phyloP scores from a whole-genome alignment of 2,888 invertebrate genomes.

The Folsomia manolachei region DNA sequence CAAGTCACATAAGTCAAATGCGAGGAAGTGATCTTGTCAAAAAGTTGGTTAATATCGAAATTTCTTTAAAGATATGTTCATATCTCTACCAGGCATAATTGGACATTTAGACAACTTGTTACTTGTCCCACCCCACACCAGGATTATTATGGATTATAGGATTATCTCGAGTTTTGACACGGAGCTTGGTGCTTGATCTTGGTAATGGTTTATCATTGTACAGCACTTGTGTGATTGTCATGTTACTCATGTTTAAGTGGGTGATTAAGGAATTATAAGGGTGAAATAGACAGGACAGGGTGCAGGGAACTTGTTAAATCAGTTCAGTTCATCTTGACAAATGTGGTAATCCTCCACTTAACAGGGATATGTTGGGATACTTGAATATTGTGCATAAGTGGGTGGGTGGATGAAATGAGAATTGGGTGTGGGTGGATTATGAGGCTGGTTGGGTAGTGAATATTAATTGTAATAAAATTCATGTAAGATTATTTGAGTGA shows the following conservation, averaged over 20 bases:
- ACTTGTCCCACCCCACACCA: background rate
- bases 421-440: background rate
- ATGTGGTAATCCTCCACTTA: background rate
- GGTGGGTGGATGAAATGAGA: background rate
- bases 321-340: background rate
- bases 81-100: too few relatives aligned
- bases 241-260: background rate
- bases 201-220: too few relatives aligned
- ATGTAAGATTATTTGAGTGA: background rate
- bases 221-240: background rate
- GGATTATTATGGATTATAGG: background rate
- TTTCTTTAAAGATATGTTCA: too few relatives aligned
- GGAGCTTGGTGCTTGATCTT: background rate
- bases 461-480: too few relatives aligned
- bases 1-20: background rate
- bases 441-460: background rate
- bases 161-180: background rate
- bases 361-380: too few relatives aligned
- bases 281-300: background rate
- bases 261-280: background rate
- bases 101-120: background rate
- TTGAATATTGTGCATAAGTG: background rate
- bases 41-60: too few relatives aligned
- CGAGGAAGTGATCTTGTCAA: background rate
- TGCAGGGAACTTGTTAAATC: background rate